Evolutionary conservation across 1,140 invertebrate species (phyloP).

Genomic region (Orchestia grillus): DNA sequence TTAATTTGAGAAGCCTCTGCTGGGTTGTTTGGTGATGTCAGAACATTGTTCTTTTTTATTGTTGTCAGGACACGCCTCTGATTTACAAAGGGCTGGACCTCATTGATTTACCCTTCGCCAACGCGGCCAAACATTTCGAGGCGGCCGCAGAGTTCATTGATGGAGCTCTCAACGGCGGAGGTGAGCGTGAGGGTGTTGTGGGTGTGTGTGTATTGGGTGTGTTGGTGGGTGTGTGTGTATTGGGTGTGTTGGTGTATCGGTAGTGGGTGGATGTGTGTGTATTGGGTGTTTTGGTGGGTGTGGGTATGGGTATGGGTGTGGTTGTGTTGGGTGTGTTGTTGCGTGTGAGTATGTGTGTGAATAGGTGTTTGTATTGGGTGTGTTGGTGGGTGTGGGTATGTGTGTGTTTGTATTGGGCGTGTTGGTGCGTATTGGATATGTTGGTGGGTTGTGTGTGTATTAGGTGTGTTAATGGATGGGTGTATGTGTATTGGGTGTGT

Average conservation of each 20-base stretch:
- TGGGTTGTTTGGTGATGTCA: background rate
- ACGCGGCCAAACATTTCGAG: slow-evolving; percentile 84
- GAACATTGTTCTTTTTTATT: slow-evolving; percentile 24
- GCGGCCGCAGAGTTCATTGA: slow-evolving; percentile 85
- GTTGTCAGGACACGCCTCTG: slow-evolving; percentile 61
- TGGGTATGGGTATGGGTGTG: background rate
- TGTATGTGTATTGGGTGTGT: background rate
- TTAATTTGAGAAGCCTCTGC: background rate
- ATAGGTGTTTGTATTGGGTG: background rate
- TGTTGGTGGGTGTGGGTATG: no score
- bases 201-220: background rate
- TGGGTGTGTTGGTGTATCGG: background rate
- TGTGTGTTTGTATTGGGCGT: background rate
- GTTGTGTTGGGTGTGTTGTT: no score
- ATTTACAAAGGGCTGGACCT: slow-evolving; percentile 65
- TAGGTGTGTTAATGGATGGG: no score
- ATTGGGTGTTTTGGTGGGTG: background rate
- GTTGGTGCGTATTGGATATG: background rate
- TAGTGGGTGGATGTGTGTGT: background rate
- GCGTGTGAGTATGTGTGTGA: no score
- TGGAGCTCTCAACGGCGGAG: slow-evolving; percentile 79
- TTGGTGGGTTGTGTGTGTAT: no score
- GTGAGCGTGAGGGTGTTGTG: slow-evolving; percentile 72
- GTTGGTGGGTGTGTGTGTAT: no score
- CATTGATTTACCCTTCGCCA: slow-evolving; percentile 81